A percentile compares a stretch with the other conserved stretches of the same genome.
Evolutionary conservation across 1,140 invertebrate genomes (phyloP).

Genomic region (Atopsyche davidsoni): DNA sequence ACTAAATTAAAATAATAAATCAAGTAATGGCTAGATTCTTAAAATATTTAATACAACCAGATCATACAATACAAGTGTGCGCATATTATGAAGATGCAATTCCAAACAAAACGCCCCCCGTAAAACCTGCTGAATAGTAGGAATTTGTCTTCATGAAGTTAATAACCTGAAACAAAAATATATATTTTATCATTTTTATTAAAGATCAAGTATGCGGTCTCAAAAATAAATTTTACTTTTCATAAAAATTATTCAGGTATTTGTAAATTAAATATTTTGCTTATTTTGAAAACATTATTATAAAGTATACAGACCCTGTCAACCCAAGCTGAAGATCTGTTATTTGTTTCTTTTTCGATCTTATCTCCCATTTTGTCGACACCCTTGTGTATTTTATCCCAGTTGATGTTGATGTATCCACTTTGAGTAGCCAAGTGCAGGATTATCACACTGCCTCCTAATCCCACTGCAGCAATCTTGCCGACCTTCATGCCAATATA

Average conservation of each 20-base stretch:
- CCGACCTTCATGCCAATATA: slow-evolving; percentile 88
- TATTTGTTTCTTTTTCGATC: slow-evolving; percentile 69
- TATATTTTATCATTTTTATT: background rate
- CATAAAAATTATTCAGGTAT: background rate
- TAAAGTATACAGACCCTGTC: slow-evolving; percentile 62
- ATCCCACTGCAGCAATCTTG: slow-evolving; percentile 79
- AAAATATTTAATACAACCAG: too few relatives aligned
- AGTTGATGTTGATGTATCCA: slow-evolving; percentile 89
- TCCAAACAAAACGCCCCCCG: slow-evolving; percentile 80
- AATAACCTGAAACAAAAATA: slow-evolving; percentile 61
- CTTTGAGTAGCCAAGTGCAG: slow-evolving; percentile 85
- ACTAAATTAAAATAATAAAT: too few relatives aligned
- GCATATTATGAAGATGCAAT: slow-evolving; percentile 61
- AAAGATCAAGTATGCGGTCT: too few relatives aligned
- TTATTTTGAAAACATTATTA: background rate
- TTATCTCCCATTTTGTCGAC: slow-evolving; percentile 76
- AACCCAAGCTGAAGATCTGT: slow-evolving; percentile 62
- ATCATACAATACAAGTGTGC: too few relatives aligned
- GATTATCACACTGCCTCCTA: slow-evolving; percentile 83
- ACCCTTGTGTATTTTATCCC: slow-evolving; percentile 77
- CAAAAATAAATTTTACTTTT: background rate
- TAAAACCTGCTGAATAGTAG: slow-evolving; percentile 73
- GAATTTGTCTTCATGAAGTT: slow-evolving; percentile 68
- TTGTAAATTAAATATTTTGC: background rate
- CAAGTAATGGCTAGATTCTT: too few relatives aligned